Conservation (phyloP, 2,113 vertebrate species). For the Peromyscus polionotus region DNA sequence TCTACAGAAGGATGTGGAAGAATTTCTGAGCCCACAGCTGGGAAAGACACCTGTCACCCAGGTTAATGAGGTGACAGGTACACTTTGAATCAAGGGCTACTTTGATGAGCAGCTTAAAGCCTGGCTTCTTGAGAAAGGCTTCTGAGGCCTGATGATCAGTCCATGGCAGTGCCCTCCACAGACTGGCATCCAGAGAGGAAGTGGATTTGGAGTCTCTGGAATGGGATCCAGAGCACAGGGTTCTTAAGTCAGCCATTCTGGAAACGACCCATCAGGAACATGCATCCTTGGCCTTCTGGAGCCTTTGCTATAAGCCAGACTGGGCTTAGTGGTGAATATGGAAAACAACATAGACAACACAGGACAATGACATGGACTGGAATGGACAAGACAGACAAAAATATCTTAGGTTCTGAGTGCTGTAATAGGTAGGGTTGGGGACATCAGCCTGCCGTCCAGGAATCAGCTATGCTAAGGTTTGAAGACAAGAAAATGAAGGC, state of each 20-base stretch:
- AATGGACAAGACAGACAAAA: background rate
- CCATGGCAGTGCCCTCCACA: background rate
- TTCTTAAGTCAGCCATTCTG: background rate
- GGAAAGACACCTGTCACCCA: slow-evolving; percentile 89
- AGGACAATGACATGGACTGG: background rate
- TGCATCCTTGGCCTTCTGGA: background rate
- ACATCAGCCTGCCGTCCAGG: background rate
- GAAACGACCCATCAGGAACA: background rate
- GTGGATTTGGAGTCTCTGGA: background rate
- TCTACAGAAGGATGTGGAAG: slow-evolving; percentile 91
- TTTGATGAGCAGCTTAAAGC: slow-evolving; percentile 91
- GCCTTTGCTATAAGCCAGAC: background rate
- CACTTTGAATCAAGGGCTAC: slow-evolving; percentile 91
- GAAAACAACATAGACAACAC: background rate
- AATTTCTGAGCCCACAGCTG: slow-evolving; percentile 85
- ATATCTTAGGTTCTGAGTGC: background rate
- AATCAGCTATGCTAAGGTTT: too few species aligned
- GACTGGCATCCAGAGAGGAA: background rate
- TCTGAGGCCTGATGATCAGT: slow-evolving; percentile 83
- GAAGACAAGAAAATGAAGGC: too few species aligned
- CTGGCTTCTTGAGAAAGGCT: slow-evolving; percentile 92
- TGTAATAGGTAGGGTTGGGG: background rate
- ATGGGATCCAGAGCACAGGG: background rate
- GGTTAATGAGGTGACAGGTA: slow-evolving; percentile 92
- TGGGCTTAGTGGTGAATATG: background rate